Evolutionary conservation across 2,113 vertebrate species (phyloP).

Genomic region (Halichoerus grypus): DNA sequence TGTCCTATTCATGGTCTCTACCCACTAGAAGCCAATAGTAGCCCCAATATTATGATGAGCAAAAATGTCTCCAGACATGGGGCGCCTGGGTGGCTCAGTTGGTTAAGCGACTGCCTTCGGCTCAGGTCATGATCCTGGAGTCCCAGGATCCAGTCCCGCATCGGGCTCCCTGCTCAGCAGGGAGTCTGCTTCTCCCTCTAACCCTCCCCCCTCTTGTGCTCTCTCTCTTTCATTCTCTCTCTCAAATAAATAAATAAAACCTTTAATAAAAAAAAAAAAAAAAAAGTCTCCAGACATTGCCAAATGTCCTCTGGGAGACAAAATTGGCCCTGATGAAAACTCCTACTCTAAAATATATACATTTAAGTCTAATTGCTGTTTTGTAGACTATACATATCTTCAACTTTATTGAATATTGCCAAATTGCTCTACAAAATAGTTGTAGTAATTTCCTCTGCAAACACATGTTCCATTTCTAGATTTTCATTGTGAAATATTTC

Average conservation of each 20-base stretch:
- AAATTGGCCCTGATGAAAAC: neutral
- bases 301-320: neutral
- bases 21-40: neutral
- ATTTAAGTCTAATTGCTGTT: neutral
- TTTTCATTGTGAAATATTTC: neutral
- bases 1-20: neutral
- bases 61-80: neutral
- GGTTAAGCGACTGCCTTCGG: too few relatives aligned
- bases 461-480: neutral
- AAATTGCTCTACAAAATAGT: constrained; percentile 7
- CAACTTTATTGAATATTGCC: neutral
- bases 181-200: too few relatives aligned
- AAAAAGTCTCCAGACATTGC: neutral
- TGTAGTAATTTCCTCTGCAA: neutral
- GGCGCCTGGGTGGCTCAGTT: too few relatives aligned
- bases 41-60: neutral
- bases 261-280: too few relatives aligned
- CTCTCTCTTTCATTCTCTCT: too few relatives aligned
- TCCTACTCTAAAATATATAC: neutral
- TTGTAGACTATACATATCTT: neutral
- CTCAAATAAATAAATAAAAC: too few relatives aligned
- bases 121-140: too few relatives aligned
- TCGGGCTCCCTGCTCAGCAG: too few relatives aligned
- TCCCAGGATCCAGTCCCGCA: too few relatives aligned
- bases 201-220: too few relatives aligned